Evolutionary conservation across 1,140 invertebrate genomes (phyloP), one percentile per base, ranked within the genome.

Genomic region (Mactra quadrangularis): DNA sequence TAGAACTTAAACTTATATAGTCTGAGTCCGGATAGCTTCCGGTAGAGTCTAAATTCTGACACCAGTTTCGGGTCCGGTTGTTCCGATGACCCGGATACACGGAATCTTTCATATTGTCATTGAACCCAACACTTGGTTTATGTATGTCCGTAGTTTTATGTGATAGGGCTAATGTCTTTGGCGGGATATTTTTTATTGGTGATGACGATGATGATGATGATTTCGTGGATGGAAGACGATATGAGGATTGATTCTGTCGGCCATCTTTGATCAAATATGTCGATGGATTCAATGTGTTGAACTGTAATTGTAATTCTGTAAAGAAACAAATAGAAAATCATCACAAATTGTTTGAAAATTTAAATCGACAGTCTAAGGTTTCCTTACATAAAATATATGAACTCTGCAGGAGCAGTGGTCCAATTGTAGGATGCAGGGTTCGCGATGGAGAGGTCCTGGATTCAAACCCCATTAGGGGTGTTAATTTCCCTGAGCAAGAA

Each of bases 11-110:
- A 59, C 60, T 68, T 22, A 47, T 29, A 47, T 70, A 81, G 77
- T 81, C 77, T 17, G 66, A 70, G 53, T 81, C 77, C 3, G 50
- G 77, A 68, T 81, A 71, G 47, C 66, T 81, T 35, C 77, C 52
- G 31, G 66, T 47, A 9, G 77, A 71, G 52, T 81, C 50, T 13
- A 70, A 25, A 41, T 81, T 68, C 22, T 68, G 77, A 47, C 64
- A 71, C 76, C 64, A 45, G 33, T 79, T 68, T 60, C 62, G 33
- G 19, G 33, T 60, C 15, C 52, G 64, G 29, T 55, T 76, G n/a
- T 45, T 53, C 27, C 35, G 38, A 25, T 53, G 31, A 59, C 53
- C 60, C 19, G 45, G 55, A 50, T 27, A 55, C 7, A 1, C 45
- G 13, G 19, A 29, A n/a, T 53, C 52, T n/a, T 50, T 38, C 19